Evolutionary conservation across 2,797 vertebrate genomes (phyloP).

Genomic region (Sciaenops ocellatus): DNA sequence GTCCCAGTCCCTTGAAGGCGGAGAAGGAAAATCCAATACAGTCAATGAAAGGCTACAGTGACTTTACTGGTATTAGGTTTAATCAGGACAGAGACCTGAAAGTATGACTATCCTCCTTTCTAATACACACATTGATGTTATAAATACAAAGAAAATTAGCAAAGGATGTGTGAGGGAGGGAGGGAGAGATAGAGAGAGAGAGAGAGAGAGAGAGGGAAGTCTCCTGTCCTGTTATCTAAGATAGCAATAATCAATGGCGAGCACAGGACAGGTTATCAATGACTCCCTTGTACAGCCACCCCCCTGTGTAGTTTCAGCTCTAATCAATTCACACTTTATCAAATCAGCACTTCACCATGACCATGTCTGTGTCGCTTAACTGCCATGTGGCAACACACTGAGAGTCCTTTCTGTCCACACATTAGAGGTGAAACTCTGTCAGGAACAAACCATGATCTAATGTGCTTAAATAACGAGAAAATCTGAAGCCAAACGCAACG

Average conservation of each 20-base stretch:
- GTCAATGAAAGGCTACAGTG: constrained; percentile 6
- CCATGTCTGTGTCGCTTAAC: background rate
- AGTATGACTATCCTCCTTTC: background rate
- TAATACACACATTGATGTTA: background rate
- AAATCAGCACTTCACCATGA: constrained; percentile 58
- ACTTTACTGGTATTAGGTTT: constrained; percentile 15
- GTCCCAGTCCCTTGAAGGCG: constrained; percentile 21
- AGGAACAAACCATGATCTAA: background rate
- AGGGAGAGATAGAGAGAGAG: background rate
- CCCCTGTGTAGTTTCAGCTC: constrained; percentile 41
- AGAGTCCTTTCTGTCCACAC: constrained; percentile 13
- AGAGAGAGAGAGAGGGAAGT: constrained; percentile 15
- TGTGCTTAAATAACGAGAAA: constrained; percentile 6
- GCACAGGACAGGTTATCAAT: constrained; percentile 58
- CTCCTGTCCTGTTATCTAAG: constrained; percentile 50
- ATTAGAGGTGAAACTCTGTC: constrained; percentile 17
- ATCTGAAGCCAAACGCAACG: background rate
- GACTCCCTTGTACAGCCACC: constrained; percentile 26
- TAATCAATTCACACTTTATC: constrained; percentile 67
- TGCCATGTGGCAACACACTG: constrained; percentile 2
- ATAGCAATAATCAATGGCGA: constrained; percentile 65
- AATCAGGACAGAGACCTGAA: background rate
- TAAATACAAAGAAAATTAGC: background rate
- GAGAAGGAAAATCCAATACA: constrained; percentile 23
- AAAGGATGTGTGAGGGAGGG: background rate